Evolutionary conservation across 2,888 invertebrate genomes (phyloP), one percentile per base, ranked within the genome.

Genomic region (Pollenia amentaria): DNA sequence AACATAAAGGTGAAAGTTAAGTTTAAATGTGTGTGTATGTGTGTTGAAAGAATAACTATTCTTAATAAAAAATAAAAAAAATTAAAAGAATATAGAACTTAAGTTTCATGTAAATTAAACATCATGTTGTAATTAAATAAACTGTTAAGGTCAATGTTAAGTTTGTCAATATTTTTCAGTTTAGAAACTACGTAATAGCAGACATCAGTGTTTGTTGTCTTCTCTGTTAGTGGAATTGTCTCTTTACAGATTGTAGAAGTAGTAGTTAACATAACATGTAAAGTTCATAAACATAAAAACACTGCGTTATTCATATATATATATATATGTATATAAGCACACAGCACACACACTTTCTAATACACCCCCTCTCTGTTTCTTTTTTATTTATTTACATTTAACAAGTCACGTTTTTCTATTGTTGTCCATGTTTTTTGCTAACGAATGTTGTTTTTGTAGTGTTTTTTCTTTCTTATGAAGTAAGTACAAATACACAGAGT

Each of bases 341-440:
- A 40, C 9, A 16, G 10, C 51, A 38, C 57, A 57, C 38, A 65
- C 64, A 48, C 12, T 14, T 10, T 3, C n/a, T 10, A 1, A 14
- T n/a, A n/a, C n/a, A 51, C 51, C 60, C 11, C 21, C 57, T 10
- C 21, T 12, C 53, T 21, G 18, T 77, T 29, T 29, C 6, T 29
- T 29, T 21, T 21, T 21, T 29, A 29, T 29, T 29, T 85, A 85
- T 83, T 86, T 83, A 79, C 29, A 70, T 83, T 70, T 51, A 38
- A 38, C 29, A 64, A 83, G 86, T 86, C 86, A 86, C 86, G 86
- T 86, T 86, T 85, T 86, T 86, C 69, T 51, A 64, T 84, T 75
- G 55, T 75, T 73, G 67, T 73, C 29, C 29, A 29, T 29, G 29
- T 69, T 73, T 79, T 84, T 75, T 51, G 6, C 8, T 53, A 8